Evolutionary conservation across 1,140 invertebrate genomes (phyloP), one percentile per base, ranked within the genome.

Genomic region (Kradibia gibbosae): DNA sequence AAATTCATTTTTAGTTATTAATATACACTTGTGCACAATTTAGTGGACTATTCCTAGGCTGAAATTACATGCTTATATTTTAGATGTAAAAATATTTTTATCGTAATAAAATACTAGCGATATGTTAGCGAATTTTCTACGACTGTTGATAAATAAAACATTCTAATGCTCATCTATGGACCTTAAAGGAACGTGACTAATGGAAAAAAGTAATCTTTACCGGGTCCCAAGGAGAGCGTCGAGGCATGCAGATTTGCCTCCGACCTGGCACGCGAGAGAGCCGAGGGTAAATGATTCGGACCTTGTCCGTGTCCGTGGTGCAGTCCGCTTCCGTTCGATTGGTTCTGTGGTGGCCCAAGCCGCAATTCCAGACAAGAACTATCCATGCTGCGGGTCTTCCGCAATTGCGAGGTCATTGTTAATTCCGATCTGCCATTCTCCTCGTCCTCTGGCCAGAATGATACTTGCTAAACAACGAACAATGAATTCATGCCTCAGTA

Each of bases 341-440:
- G 48, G 67, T 84, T 78, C n/a, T 86, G 85, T 50, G 87, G 85
- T 31, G 89, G 88, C 45, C 90, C 90, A n/a, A 91, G 84, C 67
- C 96, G 92, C 83, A 97, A 93, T 85, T 97, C 96, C 48, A 97
- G 91, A 86, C 95, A 97, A 20, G 95, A 96, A 13, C 96, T 96
- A 86, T 98, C 96, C 91, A 98, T 96, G 77, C 96, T 97, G 85
- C 96, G 93, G 42, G 96, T 96, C 89, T 98, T 98, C 81, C 96
- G 92, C 82, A 97, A 88, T 85, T 96, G 95, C 0, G 95, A 96
- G 62, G 84, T 94, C 94, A 86, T 94, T 90, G 86, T 94, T 90
- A 89, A 91, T 89, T 90, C 92, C 79, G 88, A 93, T 71, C 88
- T 91, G 39, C 88, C 90, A 83, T 88, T 92, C 85, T 84, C 93